Conservation (phyloP, 2,113 vertebrate species). For the Halcyon senegalensis region DNA sequence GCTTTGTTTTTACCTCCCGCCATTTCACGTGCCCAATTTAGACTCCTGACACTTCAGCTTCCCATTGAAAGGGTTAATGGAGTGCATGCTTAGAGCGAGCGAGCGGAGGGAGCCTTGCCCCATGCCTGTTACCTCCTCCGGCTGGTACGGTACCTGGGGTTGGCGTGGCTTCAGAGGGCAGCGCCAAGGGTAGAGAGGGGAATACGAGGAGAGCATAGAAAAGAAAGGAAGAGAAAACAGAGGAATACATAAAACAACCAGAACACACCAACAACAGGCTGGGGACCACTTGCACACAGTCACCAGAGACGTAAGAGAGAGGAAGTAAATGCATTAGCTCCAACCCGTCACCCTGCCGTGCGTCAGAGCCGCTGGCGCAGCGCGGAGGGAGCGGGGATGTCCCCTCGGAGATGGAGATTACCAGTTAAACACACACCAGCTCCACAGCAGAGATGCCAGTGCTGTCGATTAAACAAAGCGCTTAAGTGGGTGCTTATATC, state of each 20-base stretch:
- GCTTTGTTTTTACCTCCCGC: neutral
- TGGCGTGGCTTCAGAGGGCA: conserved; percentile 85
- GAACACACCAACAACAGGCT: neutral
- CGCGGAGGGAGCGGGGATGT: neutral
- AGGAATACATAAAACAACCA: conserved; percentile 69
- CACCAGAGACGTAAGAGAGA: neutral
- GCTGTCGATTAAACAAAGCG: fast-evolving
- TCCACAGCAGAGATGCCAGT: neutral
- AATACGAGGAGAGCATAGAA: conserved; percentile 18
- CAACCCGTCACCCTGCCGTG: neutral
- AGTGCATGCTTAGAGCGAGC: conserved; percentile 28
- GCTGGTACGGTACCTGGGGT: conserved; percentile 86
- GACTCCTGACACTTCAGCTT: neutral
- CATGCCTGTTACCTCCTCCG: conserved; percentile 83
- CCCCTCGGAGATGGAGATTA: neutral
- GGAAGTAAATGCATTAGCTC: neutral
- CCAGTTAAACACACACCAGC: neutral
- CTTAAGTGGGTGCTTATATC: neutral
- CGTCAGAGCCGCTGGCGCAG: neutral
- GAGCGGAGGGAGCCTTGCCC: neutral
- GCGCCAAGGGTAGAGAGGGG: conserved; percentile 70
- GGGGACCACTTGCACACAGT: neutral
- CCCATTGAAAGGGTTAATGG: conserved; percentile 69
- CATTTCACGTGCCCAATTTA: neutral
- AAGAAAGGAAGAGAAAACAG: conserved; percentile 72